Conservation (phyloP, 2,113 vertebrate species). For the Campylorhamphus procurvoides region DNA sequence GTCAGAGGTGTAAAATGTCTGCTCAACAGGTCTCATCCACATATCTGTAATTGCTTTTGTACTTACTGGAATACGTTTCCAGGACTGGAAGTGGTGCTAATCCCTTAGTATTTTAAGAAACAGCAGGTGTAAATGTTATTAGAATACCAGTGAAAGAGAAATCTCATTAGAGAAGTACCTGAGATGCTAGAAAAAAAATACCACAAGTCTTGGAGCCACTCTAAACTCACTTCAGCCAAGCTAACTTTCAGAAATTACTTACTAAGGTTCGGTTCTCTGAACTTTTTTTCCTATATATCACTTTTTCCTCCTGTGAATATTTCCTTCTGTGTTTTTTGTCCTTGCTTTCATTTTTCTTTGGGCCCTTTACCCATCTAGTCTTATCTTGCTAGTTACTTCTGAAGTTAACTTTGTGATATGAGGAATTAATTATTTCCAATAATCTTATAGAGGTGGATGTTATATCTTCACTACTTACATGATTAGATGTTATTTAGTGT, state of each 20-base stretch:
- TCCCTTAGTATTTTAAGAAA: not conserved
- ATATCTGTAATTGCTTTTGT: not conserved
- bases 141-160: not conserved
- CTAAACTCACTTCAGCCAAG: not conserved
- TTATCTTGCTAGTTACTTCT: not conserved
- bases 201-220: not conserved
- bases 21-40: not conserved
- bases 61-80: not conserved
- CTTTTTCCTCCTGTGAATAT: not conserved
- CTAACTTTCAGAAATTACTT: not conserved
- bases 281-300: not conserved
- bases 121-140: not conserved
- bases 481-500: not conserved
- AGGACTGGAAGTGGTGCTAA: not conserved
- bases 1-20: constrained; percentile 4
- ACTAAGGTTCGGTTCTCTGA: not conserved
- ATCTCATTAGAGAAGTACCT: not conserved
- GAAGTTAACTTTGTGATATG: not conserved
- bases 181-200: not conserved
- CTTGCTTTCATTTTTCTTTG: not conserved
- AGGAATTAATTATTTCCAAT: not conserved
- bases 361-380: not conserved
- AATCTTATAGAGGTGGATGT: not conserved
- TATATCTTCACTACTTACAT: not conserved
- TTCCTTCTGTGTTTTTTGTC: not conserved